These are phyloP conservation scores for Listronotus bonariensis DNA, from an alignment of 1,140 invertebrate species.

Conservation along the genomic window DNA sequence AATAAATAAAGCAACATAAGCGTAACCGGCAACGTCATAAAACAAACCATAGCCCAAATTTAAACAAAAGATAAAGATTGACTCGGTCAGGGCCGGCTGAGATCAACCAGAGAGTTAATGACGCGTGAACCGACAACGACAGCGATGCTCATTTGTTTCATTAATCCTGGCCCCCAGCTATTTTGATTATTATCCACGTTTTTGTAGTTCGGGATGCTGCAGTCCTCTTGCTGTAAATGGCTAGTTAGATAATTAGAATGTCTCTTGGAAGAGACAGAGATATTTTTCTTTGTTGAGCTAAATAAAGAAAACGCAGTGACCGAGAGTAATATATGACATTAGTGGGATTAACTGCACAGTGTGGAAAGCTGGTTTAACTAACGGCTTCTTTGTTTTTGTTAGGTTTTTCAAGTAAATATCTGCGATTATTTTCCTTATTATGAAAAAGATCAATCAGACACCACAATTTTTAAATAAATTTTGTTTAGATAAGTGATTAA, in stretches of 20 bases:
- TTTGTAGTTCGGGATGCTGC: constrained; percentile 13
- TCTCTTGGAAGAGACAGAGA: constrained; percentile 12
- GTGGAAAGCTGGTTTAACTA: no score
- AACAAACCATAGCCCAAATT: no score
- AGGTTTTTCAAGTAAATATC: no score
- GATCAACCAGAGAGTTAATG: constrained; percentile 16
- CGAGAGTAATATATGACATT: constrained; percentile 22
- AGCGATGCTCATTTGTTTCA: constrained; percentile 19
- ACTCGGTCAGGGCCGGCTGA: not conserved
- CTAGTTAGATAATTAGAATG: constrained; percentile 23
- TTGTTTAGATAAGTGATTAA: no score
- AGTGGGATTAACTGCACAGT: constrained; percentile 22
- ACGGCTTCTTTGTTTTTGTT: no score
- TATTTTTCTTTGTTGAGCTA: constrained; percentile 24
- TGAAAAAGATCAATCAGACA: no score
- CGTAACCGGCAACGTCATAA: no score
- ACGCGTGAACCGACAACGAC: constrained; percentile 13
- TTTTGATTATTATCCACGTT: constrained; percentile 22
- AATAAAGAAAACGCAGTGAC: constrained; percentile 23
- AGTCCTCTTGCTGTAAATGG: constrained; percentile 13
- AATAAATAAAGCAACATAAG: no score
- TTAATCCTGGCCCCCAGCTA: constrained; percentile 19
- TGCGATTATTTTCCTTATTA: no score
- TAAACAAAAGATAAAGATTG: no score
- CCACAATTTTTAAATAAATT: no score